Conservation (phyloP, 1,140 invertebrate species). For the Harpegnathos saltator region DNA sequence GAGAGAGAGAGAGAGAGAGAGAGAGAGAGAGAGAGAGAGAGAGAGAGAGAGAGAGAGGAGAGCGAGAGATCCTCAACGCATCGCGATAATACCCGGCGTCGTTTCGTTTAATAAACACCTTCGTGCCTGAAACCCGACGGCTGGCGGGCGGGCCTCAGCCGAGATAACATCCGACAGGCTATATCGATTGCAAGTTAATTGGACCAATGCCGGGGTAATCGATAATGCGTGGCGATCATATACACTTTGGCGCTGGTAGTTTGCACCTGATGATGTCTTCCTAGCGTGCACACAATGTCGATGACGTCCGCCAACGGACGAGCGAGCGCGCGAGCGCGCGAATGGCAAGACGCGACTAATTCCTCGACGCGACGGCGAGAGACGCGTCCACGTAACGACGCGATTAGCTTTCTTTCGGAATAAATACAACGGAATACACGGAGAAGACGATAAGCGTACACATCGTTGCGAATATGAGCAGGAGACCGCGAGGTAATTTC, state of each 20-base stretch:
- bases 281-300: conserved; percentile 12
- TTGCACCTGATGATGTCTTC: conserved; percentile 29
- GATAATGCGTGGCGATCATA: conserved; percentile 38
- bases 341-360: not conserved
- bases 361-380: not conserved
- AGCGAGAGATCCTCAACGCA: not conserved
- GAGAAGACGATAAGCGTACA: too few species aligned
- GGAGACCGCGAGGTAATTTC: not conserved
- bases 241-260: conserved; percentile 33
- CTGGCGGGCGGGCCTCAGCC: not conserved
- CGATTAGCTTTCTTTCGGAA: too few species aligned
- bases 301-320: conserved; percentile 8
- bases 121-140: not conserved
- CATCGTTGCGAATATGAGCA: not conserved
- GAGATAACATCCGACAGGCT: conserved; percentile 16
- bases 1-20: too few species aligned
- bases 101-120: conserved; percentile 20
- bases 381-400: not conserved
- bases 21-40: too few species aligned
- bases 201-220: conserved; percentile 42
- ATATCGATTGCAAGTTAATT: conserved; percentile 44
- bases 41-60: too few species aligned
- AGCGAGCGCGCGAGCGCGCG: not conserved
- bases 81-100: not conserved
- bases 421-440: too few species aligned